These are phyloP conservation scores for Zaprionus ghesquierei DNA, from an alignment of 1,140 invertebrate species.

Conservation along the genomic window DNA sequence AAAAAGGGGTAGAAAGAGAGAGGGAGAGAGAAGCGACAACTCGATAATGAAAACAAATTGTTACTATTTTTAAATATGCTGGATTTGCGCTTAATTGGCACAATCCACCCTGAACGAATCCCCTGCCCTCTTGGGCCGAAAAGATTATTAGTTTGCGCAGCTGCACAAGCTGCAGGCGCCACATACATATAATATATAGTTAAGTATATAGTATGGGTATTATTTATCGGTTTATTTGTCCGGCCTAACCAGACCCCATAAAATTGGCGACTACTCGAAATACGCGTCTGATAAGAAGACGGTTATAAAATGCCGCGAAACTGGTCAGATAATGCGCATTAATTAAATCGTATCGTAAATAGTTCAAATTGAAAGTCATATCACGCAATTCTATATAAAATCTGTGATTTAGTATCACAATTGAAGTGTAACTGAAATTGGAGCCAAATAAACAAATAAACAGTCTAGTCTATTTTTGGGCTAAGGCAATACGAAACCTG, in stretches of 20 bases:
- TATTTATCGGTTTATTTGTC: background rate
- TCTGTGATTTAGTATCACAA: conserved; percentile 10
- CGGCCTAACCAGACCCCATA: conserved; percentile 37
- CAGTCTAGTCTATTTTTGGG: background rate
- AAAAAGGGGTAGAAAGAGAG: background rate
- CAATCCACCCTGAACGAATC: conserved; percentile 21
- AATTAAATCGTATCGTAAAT: conserved; percentile 53
- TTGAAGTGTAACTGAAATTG: background rate
- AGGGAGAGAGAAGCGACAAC: background rate
- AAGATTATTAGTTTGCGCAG: conserved; percentile 43
- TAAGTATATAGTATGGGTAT: background rate
- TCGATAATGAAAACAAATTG: conserved; percentile 70
- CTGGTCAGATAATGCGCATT: conserved; percentile 57
- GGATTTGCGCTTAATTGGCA: conserved; percentile 43
- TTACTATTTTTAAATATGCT: conserved; percentile 63
- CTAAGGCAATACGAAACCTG: conserved; percentile 3
- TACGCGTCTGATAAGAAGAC: conserved; percentile 47
- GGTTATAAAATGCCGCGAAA: background rate
- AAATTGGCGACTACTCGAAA: conserved; percentile 46
- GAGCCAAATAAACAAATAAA: background rate
- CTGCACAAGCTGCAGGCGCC: conserved; percentile 49
- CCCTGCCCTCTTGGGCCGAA: background rate
- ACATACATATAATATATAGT: background rate
- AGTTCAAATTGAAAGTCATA: conserved; percentile 18
- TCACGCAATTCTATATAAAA: background rate